Percentiles rank a stretch among this genome's conserved stretches.
These are phyloP conservation scores for Labeo rohita DNA, from an alignment of 2,113 vertebrate species.

Conservation along the genomic window DNA sequence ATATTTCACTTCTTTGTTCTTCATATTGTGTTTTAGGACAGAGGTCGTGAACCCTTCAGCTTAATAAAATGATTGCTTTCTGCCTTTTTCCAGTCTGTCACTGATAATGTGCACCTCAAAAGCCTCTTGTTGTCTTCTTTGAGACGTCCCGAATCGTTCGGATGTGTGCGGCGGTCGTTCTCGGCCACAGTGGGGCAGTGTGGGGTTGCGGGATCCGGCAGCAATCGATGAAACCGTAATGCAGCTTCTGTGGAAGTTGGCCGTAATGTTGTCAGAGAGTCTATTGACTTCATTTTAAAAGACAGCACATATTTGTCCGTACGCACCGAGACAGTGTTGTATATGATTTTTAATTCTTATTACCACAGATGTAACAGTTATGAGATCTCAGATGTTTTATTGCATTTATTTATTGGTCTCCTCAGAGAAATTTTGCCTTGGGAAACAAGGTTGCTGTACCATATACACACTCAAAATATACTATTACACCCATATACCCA, in stretches of 20 bases:
- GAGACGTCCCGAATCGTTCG: too few relatives aligned
- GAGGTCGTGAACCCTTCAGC: slow-evolving; percentile 25
- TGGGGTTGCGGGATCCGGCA: not conserved
- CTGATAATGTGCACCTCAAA: not conserved
- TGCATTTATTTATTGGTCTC: not conserved
- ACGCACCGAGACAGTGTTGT: not conserved
- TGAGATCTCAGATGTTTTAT: not conserved
- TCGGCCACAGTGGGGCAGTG: slow-evolving; percentile 44
- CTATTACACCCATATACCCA: not conserved
- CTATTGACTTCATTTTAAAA: not conserved
- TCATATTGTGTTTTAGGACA: slow-evolving; percentile 32
- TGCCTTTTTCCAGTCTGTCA: slow-evolving; percentile 24
- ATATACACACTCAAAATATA: not conserved
- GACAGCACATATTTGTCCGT: not conserved
- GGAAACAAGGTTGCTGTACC: not conserved
- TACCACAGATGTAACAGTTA: not conserved
- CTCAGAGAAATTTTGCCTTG: not conserved
- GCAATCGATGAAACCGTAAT: not conserved
- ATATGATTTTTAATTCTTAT: not conserved
- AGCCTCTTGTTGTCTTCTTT: not conserved
- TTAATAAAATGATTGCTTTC: slow-evolving; percentile 31
- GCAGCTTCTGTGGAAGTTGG: not conserved
- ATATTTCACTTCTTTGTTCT: slow-evolving; percentile 38
- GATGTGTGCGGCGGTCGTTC: not conserved
- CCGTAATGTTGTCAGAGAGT: not conserved